phyloP scores from a whole-genome alignment of 2,888 invertebrate genomes.

The Lasioglossum lativentre region DNA sequence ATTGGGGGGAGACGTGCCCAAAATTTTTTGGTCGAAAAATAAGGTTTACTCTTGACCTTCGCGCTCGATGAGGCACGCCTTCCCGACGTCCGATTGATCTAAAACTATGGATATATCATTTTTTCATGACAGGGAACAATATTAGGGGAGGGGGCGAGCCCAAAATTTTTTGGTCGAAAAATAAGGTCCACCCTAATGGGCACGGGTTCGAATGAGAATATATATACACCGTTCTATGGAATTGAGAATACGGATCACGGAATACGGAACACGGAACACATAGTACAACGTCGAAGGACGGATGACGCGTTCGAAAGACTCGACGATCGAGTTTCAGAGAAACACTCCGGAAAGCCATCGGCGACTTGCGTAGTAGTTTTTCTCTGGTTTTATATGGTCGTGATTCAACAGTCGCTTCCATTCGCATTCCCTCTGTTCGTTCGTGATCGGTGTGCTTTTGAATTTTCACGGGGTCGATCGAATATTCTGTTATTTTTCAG shows the following conservation, averaged over 20 bases:
- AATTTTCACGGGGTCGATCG: conserved; percentile 1
- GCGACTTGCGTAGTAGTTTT: background rate
- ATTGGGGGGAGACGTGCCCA: too few species aligned
- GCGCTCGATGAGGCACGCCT: too few species aligned
- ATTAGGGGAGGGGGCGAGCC: too few species aligned
- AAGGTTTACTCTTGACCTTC: too few species aligned
- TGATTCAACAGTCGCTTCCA: background rate
- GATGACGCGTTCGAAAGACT: conserved; percentile 1
- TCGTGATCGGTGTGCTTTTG: background rate
- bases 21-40: too few species aligned
- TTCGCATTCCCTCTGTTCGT: background rate
- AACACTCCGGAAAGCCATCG: background rate
- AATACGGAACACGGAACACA: conserved; percentile 4
- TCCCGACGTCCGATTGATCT: too few species aligned
- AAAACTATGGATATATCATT: too few species aligned
- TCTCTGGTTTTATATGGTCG: background rate
- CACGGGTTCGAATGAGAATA: background rate
- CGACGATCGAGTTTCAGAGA: background rate
- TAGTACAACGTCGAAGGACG: background rate
- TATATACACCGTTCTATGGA: background rate
- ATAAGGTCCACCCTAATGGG: too few species aligned
- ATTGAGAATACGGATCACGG: background rate
- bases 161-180: too few species aligned
- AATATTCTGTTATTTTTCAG: background rate
- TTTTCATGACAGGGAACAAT: too few species aligned